Percentiles rank a stretch among this genome's conserved stretches.
Evolutionary conservation across 2,888 invertebrate species (phyloP).

Genomic region (Aspidapion aeneum): DNA sequence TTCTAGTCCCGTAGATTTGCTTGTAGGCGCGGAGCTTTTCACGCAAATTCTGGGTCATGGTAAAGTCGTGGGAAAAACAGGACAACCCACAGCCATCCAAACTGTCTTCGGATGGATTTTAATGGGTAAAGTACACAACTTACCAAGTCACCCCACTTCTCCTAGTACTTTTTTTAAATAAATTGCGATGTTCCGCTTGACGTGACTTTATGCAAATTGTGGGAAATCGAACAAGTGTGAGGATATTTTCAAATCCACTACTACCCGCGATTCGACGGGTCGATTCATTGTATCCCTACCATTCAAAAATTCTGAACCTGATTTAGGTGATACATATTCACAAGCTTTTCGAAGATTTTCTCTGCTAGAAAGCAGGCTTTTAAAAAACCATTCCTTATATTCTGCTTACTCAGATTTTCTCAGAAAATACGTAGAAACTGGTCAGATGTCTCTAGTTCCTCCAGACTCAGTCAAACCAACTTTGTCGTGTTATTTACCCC

Average conservation of each 20-base stretch:
- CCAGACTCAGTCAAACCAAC: not conserved
- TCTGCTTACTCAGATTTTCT: slow-evolving; percentile 11
- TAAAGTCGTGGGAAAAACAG: not conserved
- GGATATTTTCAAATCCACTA: not conserved
- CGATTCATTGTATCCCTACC: slow-evolving; percentile 8
- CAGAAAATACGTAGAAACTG: slow-evolving; percentile 5
- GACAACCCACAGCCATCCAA: slow-evolving; percentile 4
- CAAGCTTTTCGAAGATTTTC: slow-evolving; percentile 7
- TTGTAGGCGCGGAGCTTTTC: not conserved
- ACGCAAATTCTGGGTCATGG: not conserved
- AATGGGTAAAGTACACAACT: not conserved
- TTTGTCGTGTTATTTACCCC: slow-evolving; percentile 15
- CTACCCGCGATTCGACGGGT: not conserved
- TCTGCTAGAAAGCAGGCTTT: slow-evolving; percentile 5
- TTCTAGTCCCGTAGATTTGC: not conserved
- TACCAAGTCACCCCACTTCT: not conserved
- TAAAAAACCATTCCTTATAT: slow-evolving; percentile 10
- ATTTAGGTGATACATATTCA: slow-evolving; percentile 9
- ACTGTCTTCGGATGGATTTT: slow-evolving; percentile 7
- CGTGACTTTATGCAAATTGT: slow-evolving; percentile 5
- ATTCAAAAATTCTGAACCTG: slow-evolving; percentile 10
- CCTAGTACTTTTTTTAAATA: not conserved
- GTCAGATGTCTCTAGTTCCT: slow-evolving; percentile 10
- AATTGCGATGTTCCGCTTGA: slow-evolving; percentile 3
- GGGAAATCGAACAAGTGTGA: slow-evolving; percentile 11